Base-by-base conservation (phyloP, 2,888 invertebrate genomes). In the Aelia acuminata region DNA sequence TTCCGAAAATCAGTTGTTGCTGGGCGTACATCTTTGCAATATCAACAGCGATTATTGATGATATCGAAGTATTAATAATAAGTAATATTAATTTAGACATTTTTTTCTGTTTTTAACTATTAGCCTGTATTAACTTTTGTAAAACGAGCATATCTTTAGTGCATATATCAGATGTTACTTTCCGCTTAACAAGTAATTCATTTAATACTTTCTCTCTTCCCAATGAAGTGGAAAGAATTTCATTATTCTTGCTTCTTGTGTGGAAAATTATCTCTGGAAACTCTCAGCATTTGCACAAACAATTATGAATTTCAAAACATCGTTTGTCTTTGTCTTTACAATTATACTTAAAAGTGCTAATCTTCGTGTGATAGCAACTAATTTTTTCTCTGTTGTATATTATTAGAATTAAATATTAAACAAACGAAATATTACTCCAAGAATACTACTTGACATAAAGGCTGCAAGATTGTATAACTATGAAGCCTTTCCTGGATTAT, bases 141-240 rank as follows among this genome's bases (percentile, higher is more conserved):
- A 7, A 20, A 20, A 70, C 31, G 63, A 31, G 63, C 63, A 70
- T 70, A 70, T 70, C 31, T 18, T 70, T 70, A 35, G 63, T 26
- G 35, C 15, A 70, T 5, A 35, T 18, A 70, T 70, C 18, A 70
- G 35, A 18, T 7, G 31, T 70, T 35, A 70, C 63, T 70, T 70
- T 70, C 31, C 63, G 63, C 63, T 18, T 70, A 35, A 70, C 63
- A 70, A 70, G 31, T 35, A 18, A 35, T 70, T 70, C 63, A 70
- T 70, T 70, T 35, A 70, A 70, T 70, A 70, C 63, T 70, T 70
- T 70, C 63, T 70, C 63, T 70, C 31, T 31, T 70, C 63, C 63
- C 7, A 70, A 70, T 70, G 63, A 70, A 70, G 63, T 70, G 63
- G 35, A 70, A 70, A 70, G 31, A 35, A 70, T 70, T 70, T 70